Evolutionary conservation across 2,113 vertebrate species (phyloP).

Genomic region (Cyrtonyx montezumae): DNA sequence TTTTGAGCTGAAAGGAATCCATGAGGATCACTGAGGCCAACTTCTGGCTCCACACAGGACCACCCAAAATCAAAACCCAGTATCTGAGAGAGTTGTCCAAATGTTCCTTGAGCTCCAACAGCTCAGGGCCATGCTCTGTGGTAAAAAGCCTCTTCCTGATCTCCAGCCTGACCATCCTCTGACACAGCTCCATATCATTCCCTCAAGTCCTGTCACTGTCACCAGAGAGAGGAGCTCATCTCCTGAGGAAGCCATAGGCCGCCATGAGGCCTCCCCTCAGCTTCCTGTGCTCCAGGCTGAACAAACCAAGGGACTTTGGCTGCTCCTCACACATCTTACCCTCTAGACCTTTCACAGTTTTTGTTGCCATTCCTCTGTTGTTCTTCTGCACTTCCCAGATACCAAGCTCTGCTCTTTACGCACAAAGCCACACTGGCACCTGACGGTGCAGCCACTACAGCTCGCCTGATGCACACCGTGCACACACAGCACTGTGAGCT

Average conservation of each 20-base stretch:
- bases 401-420: background rate
- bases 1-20: no score
- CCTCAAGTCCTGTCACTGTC: background rate
- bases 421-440: background rate
- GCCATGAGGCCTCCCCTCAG: background rate
- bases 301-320: background rate
- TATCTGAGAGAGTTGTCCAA: background rate
- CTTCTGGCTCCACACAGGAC: no score
- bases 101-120: background rate
- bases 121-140: background rate
- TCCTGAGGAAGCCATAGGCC: no score
- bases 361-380: background rate
- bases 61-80: no score
- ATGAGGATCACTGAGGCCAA: no score
- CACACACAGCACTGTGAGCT: background rate
- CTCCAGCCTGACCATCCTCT: background rate
- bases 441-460: accelerated
- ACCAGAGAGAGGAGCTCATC: background rate
- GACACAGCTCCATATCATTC: background rate
- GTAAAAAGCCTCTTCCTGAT: background rate
- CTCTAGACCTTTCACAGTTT: background rate
- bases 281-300: background rate
- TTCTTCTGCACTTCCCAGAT: background rate
- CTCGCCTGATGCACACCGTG: background rate
- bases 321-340: background rate